A percentile compares a stretch with the other conserved stretches of the same genome.
These are phyloP conservation scores for Thalassoma bifasciatum DNA, from an alignment of 2,113 vertebrate genomes.

Conservation along the genomic window DNA sequence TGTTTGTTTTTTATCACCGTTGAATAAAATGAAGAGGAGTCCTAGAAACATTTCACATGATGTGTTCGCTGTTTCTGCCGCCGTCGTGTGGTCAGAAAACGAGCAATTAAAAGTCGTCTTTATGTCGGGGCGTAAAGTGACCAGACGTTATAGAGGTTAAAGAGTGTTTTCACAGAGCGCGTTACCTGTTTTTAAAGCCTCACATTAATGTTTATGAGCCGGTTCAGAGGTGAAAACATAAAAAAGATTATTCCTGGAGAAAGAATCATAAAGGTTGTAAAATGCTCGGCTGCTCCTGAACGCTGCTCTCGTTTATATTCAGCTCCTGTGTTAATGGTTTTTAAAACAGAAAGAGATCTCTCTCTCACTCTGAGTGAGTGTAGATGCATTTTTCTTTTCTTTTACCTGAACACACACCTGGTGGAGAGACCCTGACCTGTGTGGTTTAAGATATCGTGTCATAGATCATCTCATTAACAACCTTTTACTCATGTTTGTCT, in stretches of 20 bases:
- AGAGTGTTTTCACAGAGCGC: neutral
- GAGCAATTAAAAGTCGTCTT: neutral
- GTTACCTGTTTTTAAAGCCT: conserved; percentile 8
- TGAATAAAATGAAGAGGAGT: too few relatives aligned
- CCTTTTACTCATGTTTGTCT: too few relatives aligned
- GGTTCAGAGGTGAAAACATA: neutral
- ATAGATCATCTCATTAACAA: too few relatives aligned
- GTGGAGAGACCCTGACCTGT: too few relatives aligned
- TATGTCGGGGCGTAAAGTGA: neutral
- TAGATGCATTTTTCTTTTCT: too few relatives aligned
- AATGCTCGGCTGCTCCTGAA: neutral
- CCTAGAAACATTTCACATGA: too few relatives aligned
- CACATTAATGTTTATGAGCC: conserved; percentile 42
- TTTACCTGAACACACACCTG: too few relatives aligned
- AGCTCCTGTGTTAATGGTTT: neutral
- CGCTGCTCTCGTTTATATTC: neutral
- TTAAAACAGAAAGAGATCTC: neutral
- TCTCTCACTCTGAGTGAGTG: too few relatives aligned
- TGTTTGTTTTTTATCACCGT: neutral
- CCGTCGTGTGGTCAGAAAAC: too few relatives aligned
- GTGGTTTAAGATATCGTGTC: too few relatives aligned
- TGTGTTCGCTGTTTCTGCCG: too few relatives aligned
- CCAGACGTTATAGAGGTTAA: neutral
- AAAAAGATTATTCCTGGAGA: neutral
- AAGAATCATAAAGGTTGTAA: neutral